Base-by-base conservation (phyloP, 2,797 vertebrate species). In the Anguilla megastoma region DNA sequence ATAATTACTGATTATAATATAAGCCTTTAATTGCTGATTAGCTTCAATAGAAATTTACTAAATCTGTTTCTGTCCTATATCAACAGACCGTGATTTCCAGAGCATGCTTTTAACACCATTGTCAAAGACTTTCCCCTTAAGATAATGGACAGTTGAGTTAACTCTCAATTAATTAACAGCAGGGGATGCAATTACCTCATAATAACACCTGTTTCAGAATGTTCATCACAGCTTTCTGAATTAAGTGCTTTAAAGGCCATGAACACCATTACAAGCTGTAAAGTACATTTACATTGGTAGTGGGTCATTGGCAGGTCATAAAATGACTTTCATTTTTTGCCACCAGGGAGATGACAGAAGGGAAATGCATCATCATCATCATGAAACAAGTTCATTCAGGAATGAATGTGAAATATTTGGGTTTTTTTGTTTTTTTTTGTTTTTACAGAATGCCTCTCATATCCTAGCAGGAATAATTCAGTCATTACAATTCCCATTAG, bases 241-340 rank as follows among this genome's bases (percentile, higher is more conserved):
- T 54, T 33, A 58, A 85, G 84, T 85, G 54, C 84, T 85, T 14
- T 84, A 50, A 84, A 84, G 50, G 84, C 50, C 84, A 85, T 85
- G 52, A 48, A 56, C 52, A 85, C 50, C 84, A 56, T 85, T 58
- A 85, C 54, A 85, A 85, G 52, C 27, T 27, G 36, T 85, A 85
- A 85, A 85, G 30, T 7, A 85, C 14, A 58, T 58, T 58, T 58
- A 54, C 84, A 58, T 58, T 50, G 84, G n/a, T 27, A 85, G 52
- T 14, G 84, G 80, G 50, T 85, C 52, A 56, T 27, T 56, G 27
- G 10, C 54, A 27, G 84, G 84, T 85, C 27, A 85, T 54, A 85
- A 54, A 85, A 85, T 58, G 54, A 52, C n/a, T 84, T 84, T 33
- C 24, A n/a, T 69, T 85, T 84, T 58, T 85, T 3, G 52, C 84